phyloP scores from a whole-genome alignment of 2,797 vertebrate genomes.

The Picus viridis region DNA sequence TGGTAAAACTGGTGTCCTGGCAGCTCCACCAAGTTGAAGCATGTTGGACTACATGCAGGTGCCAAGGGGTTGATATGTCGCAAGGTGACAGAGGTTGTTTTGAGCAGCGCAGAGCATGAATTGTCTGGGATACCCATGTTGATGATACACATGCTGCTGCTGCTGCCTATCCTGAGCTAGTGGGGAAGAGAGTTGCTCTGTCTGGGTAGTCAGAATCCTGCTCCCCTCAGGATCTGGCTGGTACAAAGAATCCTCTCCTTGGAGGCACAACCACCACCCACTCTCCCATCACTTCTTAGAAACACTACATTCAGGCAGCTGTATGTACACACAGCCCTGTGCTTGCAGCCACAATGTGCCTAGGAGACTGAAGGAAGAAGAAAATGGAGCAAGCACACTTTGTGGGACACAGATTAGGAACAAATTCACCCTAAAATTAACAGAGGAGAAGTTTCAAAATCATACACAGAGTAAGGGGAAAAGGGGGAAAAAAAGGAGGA shows the following conservation, averaged over 20 bases:
- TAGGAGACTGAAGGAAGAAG: neutral
- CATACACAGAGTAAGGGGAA: no score
- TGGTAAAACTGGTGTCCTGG: neutral
- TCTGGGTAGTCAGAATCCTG: no score
- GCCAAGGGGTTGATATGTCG: neutral
- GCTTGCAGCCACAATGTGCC: neutral
- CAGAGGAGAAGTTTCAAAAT: neutral
- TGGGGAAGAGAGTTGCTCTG: neutral
- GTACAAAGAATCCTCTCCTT: neutral
- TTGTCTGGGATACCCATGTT: neutral
- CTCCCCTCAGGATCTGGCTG: neutral
- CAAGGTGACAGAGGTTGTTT: neutral
- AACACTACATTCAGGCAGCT: neutral
- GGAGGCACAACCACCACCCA: neutral
- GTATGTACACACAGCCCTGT: accelerated
- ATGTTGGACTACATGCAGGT: neutral
- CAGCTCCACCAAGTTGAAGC: neutral
- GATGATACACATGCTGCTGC: neutral
- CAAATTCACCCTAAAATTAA: neutral
- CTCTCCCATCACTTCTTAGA: neutral
- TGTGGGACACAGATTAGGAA: neutral
- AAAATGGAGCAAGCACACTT: neutral
- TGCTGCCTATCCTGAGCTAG: accelerated
- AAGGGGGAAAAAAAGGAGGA: neutral
- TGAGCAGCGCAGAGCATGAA: neutral